Percentiles rank a stretch among this genome's conserved stretches.
phyloP scores from a whole-genome alignment of 2,888 invertebrate species.

The Acleris literana region DNA sequence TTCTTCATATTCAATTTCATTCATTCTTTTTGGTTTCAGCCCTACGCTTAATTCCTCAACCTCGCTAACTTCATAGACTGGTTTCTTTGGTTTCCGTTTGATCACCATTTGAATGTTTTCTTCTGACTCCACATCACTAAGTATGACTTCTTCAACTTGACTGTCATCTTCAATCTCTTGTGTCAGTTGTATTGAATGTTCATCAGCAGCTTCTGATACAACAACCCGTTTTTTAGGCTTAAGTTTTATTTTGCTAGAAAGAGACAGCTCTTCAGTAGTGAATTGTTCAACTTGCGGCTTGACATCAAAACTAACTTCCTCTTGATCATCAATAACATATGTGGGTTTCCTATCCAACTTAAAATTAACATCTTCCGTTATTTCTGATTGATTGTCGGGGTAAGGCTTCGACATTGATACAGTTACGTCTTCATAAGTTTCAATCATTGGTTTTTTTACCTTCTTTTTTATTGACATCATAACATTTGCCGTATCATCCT shows the following conservation, averaged over 20 bases:
- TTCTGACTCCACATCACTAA: conserved; percentile 85
- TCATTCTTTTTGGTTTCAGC: conserved; percentile 74
- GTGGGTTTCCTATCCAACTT: conserved; percentile 88
- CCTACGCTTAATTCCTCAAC: conserved; percentile 84
- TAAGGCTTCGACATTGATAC: conserved; percentile 66
- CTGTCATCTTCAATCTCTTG: conserved; percentile 86
- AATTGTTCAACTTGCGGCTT: conserved; percentile 74
- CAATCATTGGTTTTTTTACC: conserved; percentile 60
- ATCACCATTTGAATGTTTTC: conserved; percentile 82
- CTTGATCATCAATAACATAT: conserved; percentile 86
- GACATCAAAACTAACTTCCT: conserved; percentile 80
- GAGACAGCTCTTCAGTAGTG: conserved; percentile 88
- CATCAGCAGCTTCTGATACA: conserved; percentile 86
- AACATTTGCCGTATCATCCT: conserved; percentile 65
- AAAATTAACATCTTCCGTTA: conserved; percentile 85
- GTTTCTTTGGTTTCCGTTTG: conserved; percentile 79
- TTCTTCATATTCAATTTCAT: conserved; percentile 83
- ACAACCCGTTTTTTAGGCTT: conserved; percentile 85
- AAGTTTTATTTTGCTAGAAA: conserved; percentile 88
- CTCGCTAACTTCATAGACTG: conserved; percentile 84
- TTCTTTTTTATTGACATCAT: conserved; percentile 68
- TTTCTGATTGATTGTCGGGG: conserved; percentile 72
- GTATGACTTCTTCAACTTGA: conserved; percentile 86
- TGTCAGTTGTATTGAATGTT: conserved; percentile 86
- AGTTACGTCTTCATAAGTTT: conserved; percentile 63